Base-by-base conservation (phyloP, 2,113 vertebrate species). In the Argyrosomus japonicus region DNA sequence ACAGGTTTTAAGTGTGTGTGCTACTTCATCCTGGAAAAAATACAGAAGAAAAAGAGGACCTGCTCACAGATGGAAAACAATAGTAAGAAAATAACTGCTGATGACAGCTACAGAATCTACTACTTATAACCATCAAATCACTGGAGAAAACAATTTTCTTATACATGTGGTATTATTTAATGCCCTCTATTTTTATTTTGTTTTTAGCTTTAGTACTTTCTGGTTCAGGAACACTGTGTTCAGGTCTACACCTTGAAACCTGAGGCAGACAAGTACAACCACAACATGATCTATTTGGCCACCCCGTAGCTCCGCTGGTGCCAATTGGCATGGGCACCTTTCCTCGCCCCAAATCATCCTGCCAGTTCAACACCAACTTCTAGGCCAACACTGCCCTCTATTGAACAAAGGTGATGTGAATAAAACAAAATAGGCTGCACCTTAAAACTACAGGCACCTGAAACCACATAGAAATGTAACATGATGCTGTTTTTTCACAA, bases 381-480 rank as follows among this genome's bases (percentile, higher is more conserved):
- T 25, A 57, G 50, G 21, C n/a, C 50, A 57, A 50, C 48, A 65
- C 77, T 80, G 68, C 51, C 40, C 21, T 50, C 79, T 60, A 11
- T 13, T 68, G 79, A 21, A 1, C 4, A 51, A 36, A 27, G 17
- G n/a, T 13, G 11, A 60, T 18, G 9, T 27, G 25, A 61, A 15
- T 15, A 29, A 13, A 53, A 69, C 8, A 5, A 4, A 3, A 48
- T n/a, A 48, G n/a, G 45, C 12, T 27, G 11, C 23, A 29, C 27
- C 57, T 60, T 9, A 29, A 60, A 9, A 8, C 45, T 23, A n/a
- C 45, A 36, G 18, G 7, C 18, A 10, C 72, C 13, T 23, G 47
- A 14, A 47, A 5, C 5, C 17, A 17, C 4, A 14, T 29, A 58
- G 40, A 58, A 45, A 58, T 21, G 15, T 29, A 72, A 58, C 51